Evolutionary conservation across 2,888 invertebrate genomes (phyloP), one percentile per base, ranked within the genome.

Genomic region (Hypena proboscidalis): DNA sequence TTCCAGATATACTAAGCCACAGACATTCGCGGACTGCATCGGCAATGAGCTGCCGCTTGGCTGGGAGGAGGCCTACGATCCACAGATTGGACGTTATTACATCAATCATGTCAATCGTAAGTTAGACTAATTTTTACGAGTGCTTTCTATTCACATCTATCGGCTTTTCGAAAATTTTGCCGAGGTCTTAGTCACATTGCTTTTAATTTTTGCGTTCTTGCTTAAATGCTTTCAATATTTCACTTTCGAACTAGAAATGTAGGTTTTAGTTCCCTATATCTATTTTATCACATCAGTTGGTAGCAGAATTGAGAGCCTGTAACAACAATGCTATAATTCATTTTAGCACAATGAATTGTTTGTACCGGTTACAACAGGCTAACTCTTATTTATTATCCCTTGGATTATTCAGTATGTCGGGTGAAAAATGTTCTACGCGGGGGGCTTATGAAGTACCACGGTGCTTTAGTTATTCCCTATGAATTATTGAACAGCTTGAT

Each of bases 21-120:
- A 97, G 88, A 95, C 97, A 48, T 99, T 99, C 92, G 98, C 98
- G 70, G 99, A 99, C 89, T 99, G 99, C 91, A 96, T 98, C 80
- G 98, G 98, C 77, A 98, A 98, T 93, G 98, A 99, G 89, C 89
- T 99, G 81, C 98, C 98, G 32, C 93, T 98, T 75, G 99, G 99
- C 59, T 99, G 99, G 99, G 98, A 99, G 89, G 97, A 98, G 92
- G 95, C 96, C 31, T 97, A 95, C 88, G 98, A 99, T 89, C 95
- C 95, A 63, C 96, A 97, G 85, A 96, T 98, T 80, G 98, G 99
- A 63, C 95, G 96, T 58, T 99, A 98, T 92, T 99, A 97, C 91
- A 98, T 98, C 90, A 97, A 99, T 92, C 99, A 99, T 92, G 95
- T 97, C 88, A 97, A 95, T 88, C 97, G 97, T 97, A 92, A 96